Conservation (phyloP, 2,797 vertebrate genomes). For the Decapterus maruadsi region DNA sequence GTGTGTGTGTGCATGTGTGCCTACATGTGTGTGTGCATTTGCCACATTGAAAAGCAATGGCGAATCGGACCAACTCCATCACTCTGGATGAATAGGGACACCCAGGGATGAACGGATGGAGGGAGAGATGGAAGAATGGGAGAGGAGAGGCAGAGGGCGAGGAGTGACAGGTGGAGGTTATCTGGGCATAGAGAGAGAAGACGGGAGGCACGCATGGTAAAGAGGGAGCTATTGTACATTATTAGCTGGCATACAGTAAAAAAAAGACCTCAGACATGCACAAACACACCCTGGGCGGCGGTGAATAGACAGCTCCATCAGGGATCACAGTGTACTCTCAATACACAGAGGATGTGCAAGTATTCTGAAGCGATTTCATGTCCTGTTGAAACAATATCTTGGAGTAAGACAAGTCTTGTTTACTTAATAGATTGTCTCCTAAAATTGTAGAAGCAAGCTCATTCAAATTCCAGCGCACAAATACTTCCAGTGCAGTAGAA, state of each 20-base stretch:
- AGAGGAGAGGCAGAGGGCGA: slow-evolving; percentile 66
- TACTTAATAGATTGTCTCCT: not conserved
- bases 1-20: slow-evolving; percentile 31
- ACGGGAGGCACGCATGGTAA: slow-evolving; percentile 35
- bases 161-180: slow-evolving; percentile 79
- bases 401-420: slow-evolving; percentile 4
- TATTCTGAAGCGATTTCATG: slow-evolving; percentile 27
- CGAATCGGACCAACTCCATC: slow-evolving; percentile 73
- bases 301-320: slow-evolving; percentile 41
- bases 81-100: slow-evolving; percentile 75
- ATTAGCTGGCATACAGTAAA: slow-evolving; percentile 63
- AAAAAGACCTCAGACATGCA: slow-evolving; percentile 39
- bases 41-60: slow-evolving; percentile 69
- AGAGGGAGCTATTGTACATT: slow-evolving; percentile 64
- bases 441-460: not conserved
- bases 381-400: slow-evolving; percentile 3
- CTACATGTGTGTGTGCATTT: slow-evolving; percentile 2
- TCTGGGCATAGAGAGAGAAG: slow-evolving; percentile 55
- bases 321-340: slow-evolving; percentile 30
- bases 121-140: slow-evolving; percentile 69
- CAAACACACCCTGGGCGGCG: slow-evolving; percentile 48
- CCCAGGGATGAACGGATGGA: slow-evolving; percentile 67
- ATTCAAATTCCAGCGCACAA: not conserved
- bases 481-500: not conserved
- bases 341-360: slow-evolving; percentile 21